Evolutionary conservation across 2,113 vertebrate species (phyloP).

Genomic region (Dromaius novaehollandiae): DNA sequence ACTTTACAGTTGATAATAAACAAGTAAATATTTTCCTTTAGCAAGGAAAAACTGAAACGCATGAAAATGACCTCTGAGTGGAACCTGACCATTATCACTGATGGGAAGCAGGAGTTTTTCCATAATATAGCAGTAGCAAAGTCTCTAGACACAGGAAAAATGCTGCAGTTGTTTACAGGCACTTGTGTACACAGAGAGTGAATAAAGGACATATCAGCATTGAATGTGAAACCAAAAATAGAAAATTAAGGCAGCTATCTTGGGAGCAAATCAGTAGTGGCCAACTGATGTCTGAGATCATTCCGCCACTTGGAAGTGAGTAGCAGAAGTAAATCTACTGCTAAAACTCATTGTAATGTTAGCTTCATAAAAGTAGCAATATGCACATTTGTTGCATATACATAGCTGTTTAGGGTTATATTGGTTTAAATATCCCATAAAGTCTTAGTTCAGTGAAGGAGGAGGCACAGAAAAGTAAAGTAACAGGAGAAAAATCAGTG

Average conservation of each 20-base stretch:
- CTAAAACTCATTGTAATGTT: not conserved
- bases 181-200: not conserved
- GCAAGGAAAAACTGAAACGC: not conserved
- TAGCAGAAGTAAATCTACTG: not conserved
- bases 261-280: not conserved
- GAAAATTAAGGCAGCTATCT: not conserved
- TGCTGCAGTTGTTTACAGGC: not conserved
- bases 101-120: not conserved
- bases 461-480: not conserved
- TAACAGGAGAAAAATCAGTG: not conserved
- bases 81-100: conserved; percentile 9
- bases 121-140: not conserved
- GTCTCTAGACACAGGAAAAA: not conserved
- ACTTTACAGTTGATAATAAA: conserved; percentile 18
- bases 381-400: not conserved
- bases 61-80: not conserved
- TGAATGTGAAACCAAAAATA: conserved; percentile 1
- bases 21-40: conserved; percentile 40
- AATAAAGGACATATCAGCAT: not conserved
- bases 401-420: not conserved
- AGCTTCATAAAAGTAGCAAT: not conserved
- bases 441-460: not conserved
- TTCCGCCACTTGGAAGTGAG: not conserved
- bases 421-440: not conserved
- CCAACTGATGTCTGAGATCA: not conserved